A percentile compares a stretch with the other conserved stretches of the same genome.
Evolutionary conservation across 2,113 vertebrate species (phyloP).

Genomic region (Carassius carassius): DNA sequence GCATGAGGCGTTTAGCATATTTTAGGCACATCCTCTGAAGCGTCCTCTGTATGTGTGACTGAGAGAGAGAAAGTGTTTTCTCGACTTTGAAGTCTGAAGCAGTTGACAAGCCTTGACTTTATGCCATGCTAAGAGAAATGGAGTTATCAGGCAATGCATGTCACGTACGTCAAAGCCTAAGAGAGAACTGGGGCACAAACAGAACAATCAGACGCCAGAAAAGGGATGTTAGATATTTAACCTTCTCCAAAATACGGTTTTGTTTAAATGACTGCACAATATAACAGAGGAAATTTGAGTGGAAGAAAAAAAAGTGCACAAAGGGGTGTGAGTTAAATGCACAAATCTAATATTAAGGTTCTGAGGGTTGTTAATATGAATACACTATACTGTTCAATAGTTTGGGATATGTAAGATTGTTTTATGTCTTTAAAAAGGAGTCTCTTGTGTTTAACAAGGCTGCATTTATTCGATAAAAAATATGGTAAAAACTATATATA

Average conservation of each 20-base stretch:
- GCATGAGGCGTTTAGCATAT: background rate
- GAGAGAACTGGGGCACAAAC: background rate
- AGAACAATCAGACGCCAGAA: background rate
- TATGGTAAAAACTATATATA: no score
- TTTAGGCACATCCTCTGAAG: background rate
- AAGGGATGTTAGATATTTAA: background rate
- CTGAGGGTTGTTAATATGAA: background rate
- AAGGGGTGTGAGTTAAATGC: background rate
- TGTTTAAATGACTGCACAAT: background rate
- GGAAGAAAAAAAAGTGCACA: background rate
- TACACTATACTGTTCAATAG: background rate
- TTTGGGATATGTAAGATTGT: background rate
- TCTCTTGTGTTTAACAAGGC: background rate
- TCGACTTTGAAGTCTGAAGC: background rate
- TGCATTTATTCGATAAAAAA: background rate
- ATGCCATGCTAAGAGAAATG: background rate
- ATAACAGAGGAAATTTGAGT: background rate
- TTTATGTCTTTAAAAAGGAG: background rate
- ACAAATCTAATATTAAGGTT: background rate
- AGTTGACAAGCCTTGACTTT: slow-evolving; percentile 4
- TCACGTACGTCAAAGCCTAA: background rate
- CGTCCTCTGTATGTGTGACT: background rate
- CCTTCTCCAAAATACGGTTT: background rate
- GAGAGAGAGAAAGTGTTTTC: background rate
- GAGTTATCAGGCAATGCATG: background rate